These are phyloP conservation scores for Leptodactylus fuscus DNA, from an alignment of 2,113 vertebrate species.

Conservation along the genomic window DNA sequence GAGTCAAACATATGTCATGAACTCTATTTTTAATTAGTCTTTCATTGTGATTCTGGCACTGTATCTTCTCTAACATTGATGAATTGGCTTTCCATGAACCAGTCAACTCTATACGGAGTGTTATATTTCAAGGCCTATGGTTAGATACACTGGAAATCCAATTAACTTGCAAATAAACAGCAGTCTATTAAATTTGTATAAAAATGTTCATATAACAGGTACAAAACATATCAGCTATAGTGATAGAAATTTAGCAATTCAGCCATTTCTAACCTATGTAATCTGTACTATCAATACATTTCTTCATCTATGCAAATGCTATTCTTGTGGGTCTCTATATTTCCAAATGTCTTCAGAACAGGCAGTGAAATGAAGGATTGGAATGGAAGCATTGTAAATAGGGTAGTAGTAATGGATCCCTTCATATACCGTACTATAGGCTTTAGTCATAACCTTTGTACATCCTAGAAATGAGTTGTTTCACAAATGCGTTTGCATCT, in stretches of 20 bases:
- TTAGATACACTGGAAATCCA: neutral
- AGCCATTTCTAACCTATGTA: no score
- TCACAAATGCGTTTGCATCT: no score
- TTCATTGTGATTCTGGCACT: neutral
- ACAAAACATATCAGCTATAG: no score
- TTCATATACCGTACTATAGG: neutral
- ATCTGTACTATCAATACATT: no score
- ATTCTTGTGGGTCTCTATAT: neutral
- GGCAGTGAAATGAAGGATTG: no score
- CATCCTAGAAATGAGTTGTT: no score
- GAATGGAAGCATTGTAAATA: no score
- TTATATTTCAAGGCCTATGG: neutral
- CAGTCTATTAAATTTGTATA: neutral
- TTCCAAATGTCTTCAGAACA: neutral
- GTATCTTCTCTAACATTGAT: neutral
- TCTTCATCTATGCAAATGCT: neutral
- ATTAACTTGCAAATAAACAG: neutral
- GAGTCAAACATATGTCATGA: slow-evolving; percentile 26
- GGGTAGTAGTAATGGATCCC: neutral
- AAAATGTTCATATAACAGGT: no score
- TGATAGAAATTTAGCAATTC: no score
- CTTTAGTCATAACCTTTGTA: neutral
- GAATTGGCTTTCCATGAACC: neutral
- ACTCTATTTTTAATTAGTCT: slow-evolving; percentile 5
- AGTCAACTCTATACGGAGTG: neutral